Evolutionary conservation across 2,797 vertebrate genomes (phyloP).

Genomic region (Acrocephalus scirpaceus): DNA sequence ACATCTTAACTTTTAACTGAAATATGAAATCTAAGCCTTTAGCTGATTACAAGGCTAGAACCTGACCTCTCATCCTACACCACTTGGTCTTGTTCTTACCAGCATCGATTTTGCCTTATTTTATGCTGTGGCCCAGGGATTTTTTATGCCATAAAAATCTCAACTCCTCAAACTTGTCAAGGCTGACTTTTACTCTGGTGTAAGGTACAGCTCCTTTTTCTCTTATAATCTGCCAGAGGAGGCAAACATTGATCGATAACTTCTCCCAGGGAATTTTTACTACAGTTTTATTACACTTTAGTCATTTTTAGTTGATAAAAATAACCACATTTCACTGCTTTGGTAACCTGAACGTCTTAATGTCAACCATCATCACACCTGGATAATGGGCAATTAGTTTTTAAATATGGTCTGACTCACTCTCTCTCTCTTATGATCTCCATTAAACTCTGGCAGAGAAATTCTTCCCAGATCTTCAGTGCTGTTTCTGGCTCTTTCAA

Average conservation of each 20-base stretch:
- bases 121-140: neutral
- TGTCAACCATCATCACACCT: neutral
- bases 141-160: neutral
- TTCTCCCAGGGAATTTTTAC: neutral
- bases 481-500: neutral
- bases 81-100: neutral
- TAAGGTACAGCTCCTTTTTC: neutral
- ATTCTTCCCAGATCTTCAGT: neutral
- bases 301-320: neutral
- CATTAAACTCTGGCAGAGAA: constrained; percentile 6
- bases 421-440: neutral
- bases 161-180: neutral
- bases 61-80: neutral
- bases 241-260: neutral
- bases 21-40: neutral
- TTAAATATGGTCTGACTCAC: neutral
- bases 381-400: constrained; percentile 2
- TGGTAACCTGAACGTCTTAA: neutral
- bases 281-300: neutral
- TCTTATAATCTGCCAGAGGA: neutral
- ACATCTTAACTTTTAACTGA: neutral
- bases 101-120: neutral
- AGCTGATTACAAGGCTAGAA: neutral
- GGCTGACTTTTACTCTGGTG: neutral
- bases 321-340: neutral